phyloP scores from a whole-genome alignment of 2,113 vertebrate species.

The Indri indri region DNA sequence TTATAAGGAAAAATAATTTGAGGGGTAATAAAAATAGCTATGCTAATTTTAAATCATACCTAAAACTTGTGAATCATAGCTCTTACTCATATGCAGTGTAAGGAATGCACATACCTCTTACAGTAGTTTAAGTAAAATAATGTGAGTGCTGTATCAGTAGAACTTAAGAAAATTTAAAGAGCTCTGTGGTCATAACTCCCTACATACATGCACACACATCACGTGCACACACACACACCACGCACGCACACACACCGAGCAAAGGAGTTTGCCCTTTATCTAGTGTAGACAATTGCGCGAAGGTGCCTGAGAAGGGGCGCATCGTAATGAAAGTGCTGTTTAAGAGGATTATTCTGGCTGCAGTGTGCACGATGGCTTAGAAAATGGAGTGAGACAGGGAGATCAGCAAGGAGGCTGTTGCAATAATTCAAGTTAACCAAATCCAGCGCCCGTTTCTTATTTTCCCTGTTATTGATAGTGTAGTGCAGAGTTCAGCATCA shows the following conservation, averaged over 20 bases:
- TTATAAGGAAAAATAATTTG: neutral
- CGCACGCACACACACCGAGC: neutral
- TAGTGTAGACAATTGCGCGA: neutral
- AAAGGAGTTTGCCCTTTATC: neutral
- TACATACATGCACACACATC: neutral
- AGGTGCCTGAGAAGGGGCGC: neutral
- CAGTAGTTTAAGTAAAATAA: neutral
- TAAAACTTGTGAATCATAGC: neutral
- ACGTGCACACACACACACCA: neutral
- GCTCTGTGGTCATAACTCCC: accelerated
- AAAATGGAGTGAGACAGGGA: neutral
- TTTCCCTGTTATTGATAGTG: neutral
- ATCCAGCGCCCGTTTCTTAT: neutral
- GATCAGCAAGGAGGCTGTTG: neutral
- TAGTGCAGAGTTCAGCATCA: neutral
- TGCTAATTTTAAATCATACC: neutral
- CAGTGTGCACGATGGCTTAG: neutral
- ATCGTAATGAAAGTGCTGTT: neutral
- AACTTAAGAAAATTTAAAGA: neutral
- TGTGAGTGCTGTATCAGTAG: neutral
- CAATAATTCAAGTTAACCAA: neutral
- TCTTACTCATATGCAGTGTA: neutral
- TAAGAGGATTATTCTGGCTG: neutral
- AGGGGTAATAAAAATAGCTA: neutral
- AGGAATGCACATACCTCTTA: neutral